Conservation (phyloP, 2,113 vertebrate genomes). For the Balaenoptera acutorostrata region DNA sequence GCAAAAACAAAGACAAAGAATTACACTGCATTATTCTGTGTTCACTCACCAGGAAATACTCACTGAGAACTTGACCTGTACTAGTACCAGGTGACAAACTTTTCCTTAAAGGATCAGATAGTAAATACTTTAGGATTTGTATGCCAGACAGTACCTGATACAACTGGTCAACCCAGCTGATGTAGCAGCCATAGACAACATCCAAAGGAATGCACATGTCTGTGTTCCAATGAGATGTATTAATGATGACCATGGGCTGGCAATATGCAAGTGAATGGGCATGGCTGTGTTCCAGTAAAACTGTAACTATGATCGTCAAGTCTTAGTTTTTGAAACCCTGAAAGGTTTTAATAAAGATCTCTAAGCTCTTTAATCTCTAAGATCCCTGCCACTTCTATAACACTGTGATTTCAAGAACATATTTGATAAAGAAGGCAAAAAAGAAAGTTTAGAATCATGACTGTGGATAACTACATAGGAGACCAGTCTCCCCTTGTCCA, state of each 20-base stretch:
- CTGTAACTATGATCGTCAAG: background rate
- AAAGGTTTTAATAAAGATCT: background rate
- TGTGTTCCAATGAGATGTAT: background rate
- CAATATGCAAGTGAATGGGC: background rate
- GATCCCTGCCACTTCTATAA: background rate
- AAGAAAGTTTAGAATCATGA: background rate
- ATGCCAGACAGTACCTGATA: background rate
- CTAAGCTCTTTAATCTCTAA: background rate
- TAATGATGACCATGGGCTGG: background rate
- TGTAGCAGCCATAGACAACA: background rate
- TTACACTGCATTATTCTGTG: accelerated
- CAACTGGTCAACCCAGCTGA: background rate
- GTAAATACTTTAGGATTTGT: background rate
- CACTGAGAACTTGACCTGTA: accelerated
- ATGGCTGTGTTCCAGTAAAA: background rate
- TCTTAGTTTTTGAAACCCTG: background rate
- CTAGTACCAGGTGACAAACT: background rate
- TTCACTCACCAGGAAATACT: background rate
- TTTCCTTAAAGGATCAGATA: background rate
- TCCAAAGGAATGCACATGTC: background rate
- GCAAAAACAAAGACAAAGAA: background rate
- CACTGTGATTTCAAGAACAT: background rate
- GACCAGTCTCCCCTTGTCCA: background rate
- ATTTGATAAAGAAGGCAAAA: background rate
- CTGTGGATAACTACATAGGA: background rate